phyloP scores from a whole-genome alignment of 2,888 invertebrate species.

The Mactromeris polynyma region DNA sequence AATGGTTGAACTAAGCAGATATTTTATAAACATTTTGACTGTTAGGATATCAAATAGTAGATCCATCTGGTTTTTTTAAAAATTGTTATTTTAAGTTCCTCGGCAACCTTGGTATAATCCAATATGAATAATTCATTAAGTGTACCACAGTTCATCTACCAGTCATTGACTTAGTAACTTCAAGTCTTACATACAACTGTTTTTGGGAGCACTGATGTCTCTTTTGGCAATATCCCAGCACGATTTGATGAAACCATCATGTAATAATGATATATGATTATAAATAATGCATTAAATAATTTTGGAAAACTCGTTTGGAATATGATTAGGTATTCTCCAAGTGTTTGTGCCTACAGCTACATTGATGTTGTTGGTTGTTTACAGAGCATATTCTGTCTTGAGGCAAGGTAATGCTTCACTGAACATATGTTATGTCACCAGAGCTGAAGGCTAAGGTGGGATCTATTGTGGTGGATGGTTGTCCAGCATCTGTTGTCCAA shows the following conservation, averaged over 20 bases:
- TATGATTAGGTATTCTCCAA: neutral
- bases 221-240: neutral
- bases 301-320: neutral
- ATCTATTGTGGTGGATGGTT: neutral
- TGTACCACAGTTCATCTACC: neutral
- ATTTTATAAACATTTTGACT: no score
- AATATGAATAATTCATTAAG: neutral
- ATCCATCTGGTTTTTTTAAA: no score
- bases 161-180: conserved; percentile 13
- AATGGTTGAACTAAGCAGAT: no score
- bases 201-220: neutral
- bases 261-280: neutral
- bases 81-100: no score
- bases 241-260: neutral
- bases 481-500: no score
- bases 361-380: neutral
- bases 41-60: no score
- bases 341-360: neutral
- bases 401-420: neutral
- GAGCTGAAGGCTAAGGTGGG: neutral
- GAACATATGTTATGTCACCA: neutral
- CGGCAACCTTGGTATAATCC: neutral
- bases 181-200: neutral
- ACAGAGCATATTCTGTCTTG: neutral
- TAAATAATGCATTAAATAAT: conserved; percentile 3